Percentiles rank a stretch among this genome's conserved stretches.
Evolutionary conservation across 2,888 invertebrate species (phyloP).

Genomic region (Seira ritae): DNA sequence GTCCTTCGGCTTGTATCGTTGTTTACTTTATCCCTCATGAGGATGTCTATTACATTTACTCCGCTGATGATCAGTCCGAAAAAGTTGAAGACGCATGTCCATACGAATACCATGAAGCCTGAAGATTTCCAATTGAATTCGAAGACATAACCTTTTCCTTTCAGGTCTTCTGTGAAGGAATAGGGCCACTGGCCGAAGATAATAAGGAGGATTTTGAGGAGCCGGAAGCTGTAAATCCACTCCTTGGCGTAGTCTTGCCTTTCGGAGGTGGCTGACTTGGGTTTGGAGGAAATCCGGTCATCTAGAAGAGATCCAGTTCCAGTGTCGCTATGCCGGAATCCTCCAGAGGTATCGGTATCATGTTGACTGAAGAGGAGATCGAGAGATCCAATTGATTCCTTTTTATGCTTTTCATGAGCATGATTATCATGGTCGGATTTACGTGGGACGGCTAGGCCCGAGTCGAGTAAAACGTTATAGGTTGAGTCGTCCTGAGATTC

Average conservation of each 20-base stretch:
- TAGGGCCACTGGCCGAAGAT: slow-evolving; percentile 29
- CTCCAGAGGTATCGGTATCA: too few species aligned
- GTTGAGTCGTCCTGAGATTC: too few species aligned
- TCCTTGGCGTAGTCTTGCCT: background rate
- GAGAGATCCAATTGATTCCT: too few species aligned
- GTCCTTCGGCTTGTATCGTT: background rate
- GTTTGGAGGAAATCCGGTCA: slow-evolving; percentile 15
- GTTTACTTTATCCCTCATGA: slow-evolving; percentile 34
- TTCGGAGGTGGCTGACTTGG: too few species aligned
- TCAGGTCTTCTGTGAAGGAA: background rate
- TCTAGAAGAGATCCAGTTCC: too few species aligned
- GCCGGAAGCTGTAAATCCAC: slow-evolving; percentile 16
- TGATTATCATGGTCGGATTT: too few species aligned
- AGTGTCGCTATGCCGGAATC: too few species aligned
- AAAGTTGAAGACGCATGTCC: background rate
- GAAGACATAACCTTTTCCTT: slow-evolving; percentile 24
- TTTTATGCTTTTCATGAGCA: too few species aligned
- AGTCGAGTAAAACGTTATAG: too few species aligned
- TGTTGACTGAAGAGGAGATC: too few species aligned
- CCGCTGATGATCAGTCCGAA: slow-evolving; percentile 11
- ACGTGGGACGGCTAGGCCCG: too few species aligned
- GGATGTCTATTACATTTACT: slow-evolving; percentile 20
- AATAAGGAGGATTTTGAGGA: slow-evolving; percentile 20
- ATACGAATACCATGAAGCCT: slow-evolving; percentile 3
- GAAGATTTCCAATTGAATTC: slow-evolving; percentile 35